Evolutionary conservation across 2,888 invertebrate species (phyloP), one percentile per base, ranked within the genome.

Genomic region (Perithous albicinctus): DNA sequence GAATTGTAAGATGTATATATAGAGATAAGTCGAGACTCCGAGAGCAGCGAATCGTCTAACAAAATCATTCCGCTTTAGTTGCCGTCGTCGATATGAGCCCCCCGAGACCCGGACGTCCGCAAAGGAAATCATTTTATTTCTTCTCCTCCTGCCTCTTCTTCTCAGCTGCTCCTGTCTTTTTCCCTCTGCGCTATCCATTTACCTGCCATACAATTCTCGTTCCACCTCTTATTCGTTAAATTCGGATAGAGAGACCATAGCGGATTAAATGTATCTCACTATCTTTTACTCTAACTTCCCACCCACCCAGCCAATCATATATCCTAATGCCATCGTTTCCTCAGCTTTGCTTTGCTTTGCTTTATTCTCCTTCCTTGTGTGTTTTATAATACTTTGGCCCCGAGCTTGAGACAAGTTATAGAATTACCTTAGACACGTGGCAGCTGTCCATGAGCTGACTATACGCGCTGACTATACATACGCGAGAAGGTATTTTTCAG

Each of bases 1-100:
- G n/a, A 7, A 48, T 15, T 32, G 26, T 12, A 61, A 64, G 7
- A 23, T 38, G 12, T 38, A 12, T 41, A 20, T 15, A 15, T 20
- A 48, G 26, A 66, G 2, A 43, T 5, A 15, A 35, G 61, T 69
- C 35, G 73, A 79, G 63, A 67, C 59, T 61, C 6, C 51, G 48
- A 51, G 79, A 73, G 54, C 74, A 51, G 51, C 61, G 74, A 74
- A 79, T 69, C 79, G 74, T 63, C 79, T 69, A 74, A 79, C 74
- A 79, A 79, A 79, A 74, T 79, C 73, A 74, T 79, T 79, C 63
- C 67, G 69, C 79, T 79, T 73, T 74, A 66, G 69, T 74, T 74
- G 67, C 69, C 63, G 54, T 64, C 69, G 74, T 69, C 69, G 74
- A 74, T 74, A 69, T 74, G 79, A 64, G 69, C 32, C 74, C 74